These are phyloP conservation scores for Tholera decimalis DNA, from an alignment of 2,888 invertebrate genomes.

Conservation along the genomic window DNA sequence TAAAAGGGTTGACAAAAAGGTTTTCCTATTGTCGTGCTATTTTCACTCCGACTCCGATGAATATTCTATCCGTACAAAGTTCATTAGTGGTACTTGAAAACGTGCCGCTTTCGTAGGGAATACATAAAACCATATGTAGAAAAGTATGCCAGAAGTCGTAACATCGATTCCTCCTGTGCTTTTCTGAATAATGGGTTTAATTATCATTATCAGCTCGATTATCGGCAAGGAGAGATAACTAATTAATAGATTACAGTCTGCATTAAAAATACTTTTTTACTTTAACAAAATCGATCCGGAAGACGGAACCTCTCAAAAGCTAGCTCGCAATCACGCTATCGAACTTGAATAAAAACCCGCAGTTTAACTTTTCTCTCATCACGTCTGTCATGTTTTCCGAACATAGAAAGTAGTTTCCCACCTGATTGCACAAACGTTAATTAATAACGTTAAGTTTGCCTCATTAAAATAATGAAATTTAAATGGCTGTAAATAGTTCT, in stretches of 20 bases:
- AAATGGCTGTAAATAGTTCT: slow-evolving; percentile 32
- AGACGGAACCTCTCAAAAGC: slow-evolving; percentile 41
- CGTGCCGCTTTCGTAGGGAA: no score
- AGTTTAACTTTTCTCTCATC: slow-evolving; percentile 34
- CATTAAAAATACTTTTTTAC: neutral
- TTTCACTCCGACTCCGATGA: no score
- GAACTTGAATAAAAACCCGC: slow-evolving; percentile 31
- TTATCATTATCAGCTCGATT: neutral
- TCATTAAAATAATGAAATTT: slow-evolving; percentile 41
- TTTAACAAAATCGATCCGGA: slow-evolving; percentile 23
- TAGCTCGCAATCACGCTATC: slow-evolving; percentile 39
- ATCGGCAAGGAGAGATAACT: slow-evolving; percentile 10
- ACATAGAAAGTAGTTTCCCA: slow-evolving; percentile 60
- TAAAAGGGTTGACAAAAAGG: no score
- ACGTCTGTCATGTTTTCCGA: slow-evolving; percentile 47
- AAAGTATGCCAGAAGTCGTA: no score
- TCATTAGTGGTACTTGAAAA: no score
- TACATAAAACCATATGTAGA: no score
- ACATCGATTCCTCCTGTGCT: no score
- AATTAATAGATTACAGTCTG: slow-evolving; percentile 11
- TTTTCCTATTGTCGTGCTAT: no score
- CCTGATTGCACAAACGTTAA: slow-evolving; percentile 48
- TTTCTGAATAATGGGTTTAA: no score
- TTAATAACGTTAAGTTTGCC: slow-evolving; percentile 39
- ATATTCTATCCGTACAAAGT: no score